phyloP scores from a whole-genome alignment of 2,797 vertebrate species.

The Choloepus didactylus region DNA sequence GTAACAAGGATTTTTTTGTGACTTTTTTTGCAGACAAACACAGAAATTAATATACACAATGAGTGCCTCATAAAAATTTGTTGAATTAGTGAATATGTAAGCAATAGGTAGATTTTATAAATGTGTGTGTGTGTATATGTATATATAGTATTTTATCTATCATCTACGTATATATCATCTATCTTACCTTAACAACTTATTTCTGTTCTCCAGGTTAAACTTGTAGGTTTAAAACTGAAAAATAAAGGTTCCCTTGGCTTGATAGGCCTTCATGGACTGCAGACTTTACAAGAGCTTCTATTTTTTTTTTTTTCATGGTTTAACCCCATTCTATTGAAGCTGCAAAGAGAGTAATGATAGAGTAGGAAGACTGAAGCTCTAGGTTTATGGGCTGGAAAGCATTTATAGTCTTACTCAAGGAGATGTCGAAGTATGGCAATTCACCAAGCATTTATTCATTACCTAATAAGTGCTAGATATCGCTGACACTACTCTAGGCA shows the following conservation, averaged over 20 bases:
- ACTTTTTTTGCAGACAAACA: background rate
- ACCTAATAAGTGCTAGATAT: background rate
- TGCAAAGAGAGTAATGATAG: background rate
- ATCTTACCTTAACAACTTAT: background rate
- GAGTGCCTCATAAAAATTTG: background rate
- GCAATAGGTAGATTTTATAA: background rate
- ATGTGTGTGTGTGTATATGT: background rate
- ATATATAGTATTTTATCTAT: background rate
- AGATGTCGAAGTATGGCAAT: background rate
- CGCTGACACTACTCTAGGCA: background rate
- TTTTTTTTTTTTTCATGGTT: background rate
- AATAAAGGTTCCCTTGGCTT: background rate
- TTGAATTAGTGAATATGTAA: background rate
- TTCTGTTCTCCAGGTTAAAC: background rate
- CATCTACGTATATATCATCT: too few relatives aligned
- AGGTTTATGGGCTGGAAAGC: background rate
- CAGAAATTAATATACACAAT: background rate
- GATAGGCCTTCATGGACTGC: background rate
- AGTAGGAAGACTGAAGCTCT: too few relatives aligned
- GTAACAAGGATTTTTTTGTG: background rate
- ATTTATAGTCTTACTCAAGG: rapidly evolving
- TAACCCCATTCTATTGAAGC: background rate
- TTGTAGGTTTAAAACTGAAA: background rate
- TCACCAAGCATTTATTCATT: background rate
- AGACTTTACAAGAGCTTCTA: background rate